Percentiles rank a stretch among this genome's conserved stretches.
Conservation (phyloP, 2,113 vertebrate species). For the Lophura nycthemera region DNA sequence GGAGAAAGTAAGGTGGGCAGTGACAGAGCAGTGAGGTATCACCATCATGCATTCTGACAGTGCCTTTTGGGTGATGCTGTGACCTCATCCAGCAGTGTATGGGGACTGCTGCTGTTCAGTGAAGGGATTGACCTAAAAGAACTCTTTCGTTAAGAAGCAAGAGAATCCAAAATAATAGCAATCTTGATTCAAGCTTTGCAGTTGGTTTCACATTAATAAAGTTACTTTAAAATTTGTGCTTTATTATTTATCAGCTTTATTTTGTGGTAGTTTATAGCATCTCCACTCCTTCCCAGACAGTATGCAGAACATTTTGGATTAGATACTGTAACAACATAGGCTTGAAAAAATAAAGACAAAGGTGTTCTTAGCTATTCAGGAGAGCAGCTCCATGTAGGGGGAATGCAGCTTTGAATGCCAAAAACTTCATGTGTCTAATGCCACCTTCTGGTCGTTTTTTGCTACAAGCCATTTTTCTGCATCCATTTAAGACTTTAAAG, state of each 20-base stretch:
- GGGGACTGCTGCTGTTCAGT: neutral
- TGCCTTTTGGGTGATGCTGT: neutral
- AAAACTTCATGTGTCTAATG: slow-evolving; percentile 68
- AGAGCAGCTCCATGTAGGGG: slow-evolving; percentile 16
- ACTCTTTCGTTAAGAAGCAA: neutral
- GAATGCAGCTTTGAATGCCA: slow-evolving; percentile 55
- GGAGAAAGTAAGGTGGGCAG: neutral
- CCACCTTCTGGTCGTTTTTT: slow-evolving; percentile 71
- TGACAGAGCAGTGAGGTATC: neutral
- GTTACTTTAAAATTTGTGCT: slow-evolving; percentile 14
- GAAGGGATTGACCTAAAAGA: neutral
- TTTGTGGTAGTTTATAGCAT: slow-evolving; percentile 8
- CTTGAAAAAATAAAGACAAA: slow-evolving; percentile 51
- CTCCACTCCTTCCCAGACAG: slow-evolving; percentile 2
- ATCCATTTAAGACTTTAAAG: neutral
- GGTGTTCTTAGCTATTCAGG: slow-evolving; percentile 55
- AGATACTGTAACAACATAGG: neutral
- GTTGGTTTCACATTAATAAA: neutral
- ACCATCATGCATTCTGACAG: neutral
- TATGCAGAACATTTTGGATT: neutral
- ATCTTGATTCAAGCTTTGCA: neutral
- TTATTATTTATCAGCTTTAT: neutral
- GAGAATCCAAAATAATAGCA: slow-evolving; percentile 10
- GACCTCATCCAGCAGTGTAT: neutral
- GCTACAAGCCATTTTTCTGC: slow-evolving; percentile 10